phyloP scores from a whole-genome alignment of 2,113 vertebrate species.

The Cyprinus carpio region DNA sequence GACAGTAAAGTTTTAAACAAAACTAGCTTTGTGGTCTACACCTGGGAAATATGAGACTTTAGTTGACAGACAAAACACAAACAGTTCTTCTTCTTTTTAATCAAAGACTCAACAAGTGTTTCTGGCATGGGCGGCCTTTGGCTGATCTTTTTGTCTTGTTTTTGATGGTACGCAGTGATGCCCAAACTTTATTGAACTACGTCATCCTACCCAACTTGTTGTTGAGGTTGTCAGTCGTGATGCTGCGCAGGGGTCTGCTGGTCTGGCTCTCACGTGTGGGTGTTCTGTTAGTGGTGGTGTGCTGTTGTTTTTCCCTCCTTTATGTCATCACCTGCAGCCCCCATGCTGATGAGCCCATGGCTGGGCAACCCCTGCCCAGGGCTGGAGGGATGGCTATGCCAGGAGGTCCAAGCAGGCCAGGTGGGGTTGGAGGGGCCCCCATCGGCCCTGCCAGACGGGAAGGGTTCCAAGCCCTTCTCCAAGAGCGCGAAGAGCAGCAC shows the following conservation, averaged over 20 bases:
- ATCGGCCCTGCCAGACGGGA: conserved; percentile 71
- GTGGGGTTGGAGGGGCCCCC: conserved; percentile 46
- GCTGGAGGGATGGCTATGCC: conserved; percentile 58
- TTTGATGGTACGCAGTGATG: conserved; percentile 30
- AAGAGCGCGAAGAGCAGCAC: conserved; percentile 88
- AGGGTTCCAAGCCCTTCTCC: conserved; percentile 83
- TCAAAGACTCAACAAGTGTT: conserved; percentile 5
- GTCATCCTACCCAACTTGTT: neutral
- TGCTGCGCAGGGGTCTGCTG: conserved; percentile 86
- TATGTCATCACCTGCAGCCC: conserved; percentile 93
- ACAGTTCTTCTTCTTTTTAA: conserved; percentile 10
- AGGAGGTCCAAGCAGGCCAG: conserved; percentile 49
- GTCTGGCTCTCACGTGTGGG: conserved; percentile 83
- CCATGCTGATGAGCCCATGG: conserved; percentile 74
- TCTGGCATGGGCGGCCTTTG: neutral
- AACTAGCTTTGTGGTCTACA: neutral
- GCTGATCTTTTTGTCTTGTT: neutral
- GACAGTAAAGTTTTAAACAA: conserved; percentile 12
- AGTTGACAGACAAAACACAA: neutral
- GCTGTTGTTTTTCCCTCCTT: conserved; percentile 87
- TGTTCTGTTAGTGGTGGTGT: conserved; percentile 81
- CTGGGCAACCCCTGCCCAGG: conserved; percentile 74
- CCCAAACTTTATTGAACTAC: conserved; percentile 1
- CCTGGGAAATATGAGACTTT: neutral
- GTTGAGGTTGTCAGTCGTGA: conserved; percentile 56